Evolutionary conservation across 2,113 vertebrate species (phyloP).

Genomic region (Tringa solitaria): DNA sequence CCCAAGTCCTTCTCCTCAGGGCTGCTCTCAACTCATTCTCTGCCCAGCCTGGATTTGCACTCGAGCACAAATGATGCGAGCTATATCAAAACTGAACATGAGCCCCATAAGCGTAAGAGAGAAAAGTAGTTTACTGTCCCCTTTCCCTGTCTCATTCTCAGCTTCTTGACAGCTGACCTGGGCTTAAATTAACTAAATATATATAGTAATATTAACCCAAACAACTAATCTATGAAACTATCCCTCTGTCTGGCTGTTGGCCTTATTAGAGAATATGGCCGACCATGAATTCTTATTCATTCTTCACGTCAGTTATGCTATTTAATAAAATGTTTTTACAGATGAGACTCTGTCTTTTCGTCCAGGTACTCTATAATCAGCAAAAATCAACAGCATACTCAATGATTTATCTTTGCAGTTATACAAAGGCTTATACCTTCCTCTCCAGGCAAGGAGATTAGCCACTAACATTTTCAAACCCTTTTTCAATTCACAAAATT

Average conservation of each 20-base stretch:
- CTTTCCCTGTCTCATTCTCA: background rate
- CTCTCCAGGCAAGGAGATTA: background rate
- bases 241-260: background rate
- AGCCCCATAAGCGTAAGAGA: background rate
- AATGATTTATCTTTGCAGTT: background rate
- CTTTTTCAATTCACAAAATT: background rate
- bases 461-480: background rate
- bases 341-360: background rate
- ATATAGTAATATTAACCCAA: background rate
- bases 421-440: background rate
- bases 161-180: background rate
- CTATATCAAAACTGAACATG: background rate
- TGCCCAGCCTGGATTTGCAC: background rate
- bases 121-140: background rate
- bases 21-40: background rate
- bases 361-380: background rate
- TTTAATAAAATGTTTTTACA: background rate
- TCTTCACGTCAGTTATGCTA: background rate
- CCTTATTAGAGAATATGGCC: background rate
- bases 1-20: background rate
- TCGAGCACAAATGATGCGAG: background rate
- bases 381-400: background rate
- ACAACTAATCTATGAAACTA: background rate
- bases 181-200: background rate
- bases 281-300: background rate